Evolutionary conservation across 2,113 vertebrate species (phyloP).

Genomic region (Isichthys henryi): DNA sequence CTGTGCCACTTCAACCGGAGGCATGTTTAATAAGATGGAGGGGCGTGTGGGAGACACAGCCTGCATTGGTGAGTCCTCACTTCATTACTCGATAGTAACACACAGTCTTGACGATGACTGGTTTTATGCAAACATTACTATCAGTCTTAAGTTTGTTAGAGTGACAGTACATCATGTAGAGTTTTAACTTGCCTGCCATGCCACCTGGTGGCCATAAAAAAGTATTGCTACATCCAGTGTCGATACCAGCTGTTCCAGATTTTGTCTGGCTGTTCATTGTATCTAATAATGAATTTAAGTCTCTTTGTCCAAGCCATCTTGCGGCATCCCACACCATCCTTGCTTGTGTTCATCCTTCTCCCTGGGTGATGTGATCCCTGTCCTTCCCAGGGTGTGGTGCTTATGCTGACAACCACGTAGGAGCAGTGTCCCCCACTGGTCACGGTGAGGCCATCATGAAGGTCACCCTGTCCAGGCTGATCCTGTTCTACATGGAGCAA

Average conservation of each 20-base stretch:
- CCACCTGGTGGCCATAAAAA: constrained; percentile 27
- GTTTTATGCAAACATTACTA: background rate
- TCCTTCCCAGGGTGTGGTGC: constrained; percentile 73
- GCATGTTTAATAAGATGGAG: constrained; percentile 74
- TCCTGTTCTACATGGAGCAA: constrained; percentile 85
- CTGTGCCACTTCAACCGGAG: constrained; percentile 70
- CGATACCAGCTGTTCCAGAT: background rate
- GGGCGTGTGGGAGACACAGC: constrained; percentile 76
- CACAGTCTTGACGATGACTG: background rate
- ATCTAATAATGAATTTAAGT: background rate
- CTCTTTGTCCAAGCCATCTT: background rate
- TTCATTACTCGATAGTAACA: background rate
- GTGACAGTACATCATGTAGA: background rate
- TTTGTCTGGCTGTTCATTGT: background rate
- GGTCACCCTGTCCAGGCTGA: constrained; percentile 75
- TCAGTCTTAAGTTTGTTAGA: background rate
- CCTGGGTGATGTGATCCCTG: background rate
- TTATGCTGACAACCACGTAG: constrained; percentile 80
- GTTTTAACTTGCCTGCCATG: background rate
- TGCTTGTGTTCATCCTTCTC: background rate
- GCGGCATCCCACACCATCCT: background rate
- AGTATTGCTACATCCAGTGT: background rate
- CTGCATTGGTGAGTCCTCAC: constrained; percentile 59
- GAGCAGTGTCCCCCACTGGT: constrained; percentile 84
- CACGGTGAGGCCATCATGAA: constrained; percentile 93